Percentiles rank a stretch among this genome's conserved stretches.
Conservation (phyloP, 2,888 invertebrate genomes). For the Zaprionus bogoriensis region DNA sequence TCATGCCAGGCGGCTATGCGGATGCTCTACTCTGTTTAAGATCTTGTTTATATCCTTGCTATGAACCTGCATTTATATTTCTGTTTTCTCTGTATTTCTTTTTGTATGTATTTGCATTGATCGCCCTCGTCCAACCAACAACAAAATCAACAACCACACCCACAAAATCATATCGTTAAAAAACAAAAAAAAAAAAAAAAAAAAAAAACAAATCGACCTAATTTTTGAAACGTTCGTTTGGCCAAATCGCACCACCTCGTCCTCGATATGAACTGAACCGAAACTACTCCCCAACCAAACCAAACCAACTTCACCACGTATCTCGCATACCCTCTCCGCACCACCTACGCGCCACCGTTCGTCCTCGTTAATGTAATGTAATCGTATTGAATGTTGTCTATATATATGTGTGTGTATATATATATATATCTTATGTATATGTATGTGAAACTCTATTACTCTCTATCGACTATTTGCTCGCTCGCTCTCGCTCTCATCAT, state of each 20-base stretch:
- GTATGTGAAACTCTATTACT: slow-evolving; percentile 58
- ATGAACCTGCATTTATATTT: slow-evolving; percentile 52
- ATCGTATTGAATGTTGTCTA: slow-evolving; percentile 55
- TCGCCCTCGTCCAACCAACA: slow-evolving; percentile 73
- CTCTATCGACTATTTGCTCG: slow-evolving; percentile 56
- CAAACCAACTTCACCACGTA: slow-evolving; percentile 37
- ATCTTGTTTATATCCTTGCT: slow-evolving; percentile 23
- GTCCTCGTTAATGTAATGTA: slow-evolving; percentile 42
- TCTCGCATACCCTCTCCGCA: slow-evolving; percentile 40
- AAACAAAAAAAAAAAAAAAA: slow-evolving; percentile 31
- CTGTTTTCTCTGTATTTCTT: slow-evolving; percentile 69
- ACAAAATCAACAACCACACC: slow-evolving; percentile 61
- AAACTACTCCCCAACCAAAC: slow-evolving; percentile 14
- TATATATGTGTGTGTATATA: slow-evolving; percentile 32
- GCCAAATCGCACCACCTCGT: slow-evolving; percentile 59
- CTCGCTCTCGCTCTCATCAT: slow-evolving; percentile 57
- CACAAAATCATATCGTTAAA: slow-evolving; percentile 52
- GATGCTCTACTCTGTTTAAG: neutral
- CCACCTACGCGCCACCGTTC: slow-evolving; percentile 38
- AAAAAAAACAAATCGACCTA: slow-evolving; percentile 40
- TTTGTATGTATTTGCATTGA: slow-evolving; percentile 76
- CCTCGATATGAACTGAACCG: slow-evolving; percentile 48
- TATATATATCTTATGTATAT: slow-evolving; percentile 23
- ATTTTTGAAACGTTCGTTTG: slow-evolving; percentile 62
- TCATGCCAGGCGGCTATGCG: neutral